Conservation (phyloP, 1,140 invertebrate species). For the Hycleus cichorii region DNA sequence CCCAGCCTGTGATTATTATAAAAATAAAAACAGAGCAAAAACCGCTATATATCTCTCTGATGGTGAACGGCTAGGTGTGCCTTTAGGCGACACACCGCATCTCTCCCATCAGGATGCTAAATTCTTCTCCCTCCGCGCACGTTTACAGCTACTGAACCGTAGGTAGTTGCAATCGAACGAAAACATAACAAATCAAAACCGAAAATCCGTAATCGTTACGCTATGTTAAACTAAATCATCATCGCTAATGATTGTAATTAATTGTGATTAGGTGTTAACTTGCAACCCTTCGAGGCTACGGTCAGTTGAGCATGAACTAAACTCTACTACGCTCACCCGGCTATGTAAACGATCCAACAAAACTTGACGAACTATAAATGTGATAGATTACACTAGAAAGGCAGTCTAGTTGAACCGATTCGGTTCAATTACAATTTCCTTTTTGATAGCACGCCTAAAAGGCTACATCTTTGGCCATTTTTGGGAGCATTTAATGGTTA, state of each 20-base stretch:
- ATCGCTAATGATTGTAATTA: slow-evolving; percentile 2
- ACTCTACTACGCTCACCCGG: slow-evolving; percentile 10
- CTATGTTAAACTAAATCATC: neutral
- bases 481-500: no score
- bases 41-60: slow-evolving; percentile 21
- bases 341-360: slow-evolving; percentile 11
- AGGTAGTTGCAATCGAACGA: neutral
- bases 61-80: slow-evolving; percentile 4
- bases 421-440: no score
- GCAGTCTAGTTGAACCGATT: no score
- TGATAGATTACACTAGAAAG: neutral
- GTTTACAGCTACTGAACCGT: neutral
- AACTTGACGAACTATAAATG: slow-evolving; percentile 4
- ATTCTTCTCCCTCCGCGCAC: slow-evolving; percentile 1
- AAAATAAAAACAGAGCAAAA: slow-evolving; percentile 26
- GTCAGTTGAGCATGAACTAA: slow-evolving; percentile 19
- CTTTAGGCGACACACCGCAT: slow-evolving; percentile 13
- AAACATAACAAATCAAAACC: neutral
- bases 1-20: slow-evolving; percentile 27
- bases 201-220: no score
- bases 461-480: no score
- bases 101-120: slow-evolving; percentile 4
- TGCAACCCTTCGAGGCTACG: slow-evolving; percentile 11
- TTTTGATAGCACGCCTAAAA: no score
- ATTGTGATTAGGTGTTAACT: slow-evolving; percentile 4